A percentile compares a stretch with the other conserved stretches of the same genome.
phyloP scores from a whole-genome alignment of 2,113 vertebrate species.

The Tyto alba region DNA sequence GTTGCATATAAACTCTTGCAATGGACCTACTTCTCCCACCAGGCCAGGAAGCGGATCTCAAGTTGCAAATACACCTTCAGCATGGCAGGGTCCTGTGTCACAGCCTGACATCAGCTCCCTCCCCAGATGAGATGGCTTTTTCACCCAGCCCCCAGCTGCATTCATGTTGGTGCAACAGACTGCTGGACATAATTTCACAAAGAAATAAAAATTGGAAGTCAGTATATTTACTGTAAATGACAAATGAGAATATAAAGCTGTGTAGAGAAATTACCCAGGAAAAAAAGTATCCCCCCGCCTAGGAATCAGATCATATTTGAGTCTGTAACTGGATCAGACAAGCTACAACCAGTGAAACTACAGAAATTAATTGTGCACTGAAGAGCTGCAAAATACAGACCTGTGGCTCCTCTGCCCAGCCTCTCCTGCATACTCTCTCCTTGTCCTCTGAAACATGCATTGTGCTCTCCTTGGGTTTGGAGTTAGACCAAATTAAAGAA shows the following conservation, averaged over 20 bases:
- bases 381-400: neutral
- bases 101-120: neutral
- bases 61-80: neutral
- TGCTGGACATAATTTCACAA: neutral
- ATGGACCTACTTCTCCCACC: neutral
- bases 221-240: slow-evolving; percentile 24
- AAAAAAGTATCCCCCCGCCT: neutral
- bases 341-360: neutral
- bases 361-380: neutral
- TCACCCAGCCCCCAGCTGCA: neutral
- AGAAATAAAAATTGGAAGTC: slow-evolving; percentile 19
- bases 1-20: neutral
- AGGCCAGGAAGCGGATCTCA: neutral
- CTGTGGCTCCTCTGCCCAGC: neutral
- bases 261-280: neutral
- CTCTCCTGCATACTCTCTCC: neutral
- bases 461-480: neutral
- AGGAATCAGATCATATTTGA: slow-evolving; percentile 16
- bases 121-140: neutral
- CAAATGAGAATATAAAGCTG: slow-evolving; percentile 4
- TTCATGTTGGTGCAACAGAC: neutral
- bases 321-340: slow-evolving; percentile 27
- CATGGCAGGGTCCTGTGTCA: neutral
- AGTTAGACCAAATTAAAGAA: neutral
- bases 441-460: neutral